These are phyloP conservation scores for Sandelia bainsii DNA, from an alignment of 2,797 vertebrate genomes.

Conservation along the genomic window DNA sequence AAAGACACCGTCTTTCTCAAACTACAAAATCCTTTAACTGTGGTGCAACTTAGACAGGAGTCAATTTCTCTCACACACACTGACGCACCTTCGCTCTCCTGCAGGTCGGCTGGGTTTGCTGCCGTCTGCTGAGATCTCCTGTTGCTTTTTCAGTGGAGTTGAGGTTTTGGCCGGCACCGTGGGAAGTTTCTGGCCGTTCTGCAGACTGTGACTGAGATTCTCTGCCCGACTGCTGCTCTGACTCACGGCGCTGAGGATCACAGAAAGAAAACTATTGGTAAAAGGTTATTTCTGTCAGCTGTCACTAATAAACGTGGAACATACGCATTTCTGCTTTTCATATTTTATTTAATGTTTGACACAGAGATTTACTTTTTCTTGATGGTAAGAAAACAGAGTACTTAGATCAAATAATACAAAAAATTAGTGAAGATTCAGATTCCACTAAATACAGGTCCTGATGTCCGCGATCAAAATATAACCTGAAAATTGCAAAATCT, in stretches of 20 bases:
- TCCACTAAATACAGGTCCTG: no score
- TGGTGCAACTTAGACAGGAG: neutral
- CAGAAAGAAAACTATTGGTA: conserved; percentile 8
- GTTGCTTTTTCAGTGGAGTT: conserved; percentile 73
- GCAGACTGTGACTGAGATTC: conserved; percentile 66
- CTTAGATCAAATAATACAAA: no score
- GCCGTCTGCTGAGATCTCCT: conserved; percentile 75
- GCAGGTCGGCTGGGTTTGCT: conserved; percentile 71
- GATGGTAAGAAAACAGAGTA: no score
- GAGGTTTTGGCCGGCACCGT: conserved; percentile 55
- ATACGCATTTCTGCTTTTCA: no score
- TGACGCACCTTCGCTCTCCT: conserved; percentile 87
- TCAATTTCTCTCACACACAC: neutral
- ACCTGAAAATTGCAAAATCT: no score
- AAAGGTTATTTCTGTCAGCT: neutral
- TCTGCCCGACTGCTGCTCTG: conserved; percentile 72
- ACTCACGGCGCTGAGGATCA: conserved; percentile 66
- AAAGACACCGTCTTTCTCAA: neutral
- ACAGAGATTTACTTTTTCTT: no score
- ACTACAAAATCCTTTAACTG: neutral
- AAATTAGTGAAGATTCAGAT: no score
- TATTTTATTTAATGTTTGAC: no score
- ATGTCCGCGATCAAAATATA: no score
- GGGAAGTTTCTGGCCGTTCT: conserved; percentile 73
- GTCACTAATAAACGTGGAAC: neutral